Evolutionary conservation across 1,140 invertebrate species (phyloP), one percentile per base, ranked within the genome.

Genomic region (Ctenoplectra terminalis): DNA sequence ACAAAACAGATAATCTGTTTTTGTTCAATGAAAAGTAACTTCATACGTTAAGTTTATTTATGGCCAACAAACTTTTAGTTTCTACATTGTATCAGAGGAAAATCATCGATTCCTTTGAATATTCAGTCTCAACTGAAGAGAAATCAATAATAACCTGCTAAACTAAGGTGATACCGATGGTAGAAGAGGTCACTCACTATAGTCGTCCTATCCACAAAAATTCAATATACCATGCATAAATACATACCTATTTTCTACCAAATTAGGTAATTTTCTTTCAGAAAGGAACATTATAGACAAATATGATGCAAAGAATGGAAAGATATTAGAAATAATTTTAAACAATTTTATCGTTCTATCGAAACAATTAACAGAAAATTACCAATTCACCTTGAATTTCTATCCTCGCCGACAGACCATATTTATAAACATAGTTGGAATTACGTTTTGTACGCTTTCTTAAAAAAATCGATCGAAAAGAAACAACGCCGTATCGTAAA

Each of bases 61-160:
- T 26, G 9, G 1, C 31, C 29, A 34, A 73, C 26, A 52, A 63
- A 61, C 29, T 46, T 15, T n/a, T 26, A 3, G 20, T 23, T 64
- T 61, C 20, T 54, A 50, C 13, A n/a, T 23, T 61, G 31, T 46
- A 61, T 29, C 50, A 54, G n/a, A 29, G 13, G 26, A 43, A 64
- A 63, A 73, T 52, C 37, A 80, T 80, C 48, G 58, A 46, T 73
- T 64, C 34, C 43, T 40, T 73, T 11, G 31, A 52, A 63, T 61
- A 73, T 63, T 63, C 23, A n/a, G 29, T n/a, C 40, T 54, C 23
- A 52, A 37, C 7, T 37, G 4, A 15, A 58, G 23, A n/a, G 13
- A 77, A 50, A 82, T 82, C 80, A 82, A 82, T 82, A 82, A 58
- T 61, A 82, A 82, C 46, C 43, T 46, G 40, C 29, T 52, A 82